Evolutionary conservation across 1,140 invertebrate genomes (phyloP), one percentile per base, ranked within the genome.

Genomic region (Lerema accius): DNA sequence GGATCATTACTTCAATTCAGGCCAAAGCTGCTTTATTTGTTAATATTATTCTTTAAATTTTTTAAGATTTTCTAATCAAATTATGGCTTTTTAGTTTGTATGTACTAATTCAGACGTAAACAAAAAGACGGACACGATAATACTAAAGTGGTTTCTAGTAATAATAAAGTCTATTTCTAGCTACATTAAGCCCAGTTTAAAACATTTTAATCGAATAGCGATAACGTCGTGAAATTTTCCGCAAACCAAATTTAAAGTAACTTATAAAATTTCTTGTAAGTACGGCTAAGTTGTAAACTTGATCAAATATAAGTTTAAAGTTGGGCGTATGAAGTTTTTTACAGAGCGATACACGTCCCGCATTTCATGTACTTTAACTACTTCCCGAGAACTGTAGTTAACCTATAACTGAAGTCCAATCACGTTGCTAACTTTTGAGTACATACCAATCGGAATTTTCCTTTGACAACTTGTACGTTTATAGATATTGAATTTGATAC

Each of bases 251-350:
- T 56, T 43, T 55, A 55, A 55, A 19, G 6, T 45, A 40, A 32
- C 9, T n/a, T 45, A 45, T n/a, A 55, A 55, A 42, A 55, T 55
- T 51, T 51, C 51, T 55, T 43, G 37, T 55, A 42, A 14, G 28
- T 32, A 32, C 23, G 39, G 23, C 2, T 14, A 55, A 56, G 40
- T 56, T 56, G 10, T 17, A 40, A 56, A 56, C 53, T 32, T 40
- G 53, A 56, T 56, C 53, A 56, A 56, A 56, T 45, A 56, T 56
- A 56, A 43, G 53, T 56, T 56, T 56, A 43, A 56, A 56, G 53
- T 56, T 56, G 43, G 39, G 53, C 53, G 53, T 56, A 56, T 56
- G 53, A 56, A 56, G 39, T 56, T 55, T 56, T 55, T 56, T 56
- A 56, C 39, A 42, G 17, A 55, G 39, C 51, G 39, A 55, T 55